phyloP scores from a whole-genome alignment of 2,113 vertebrate species.

The Labeo catla region DNA sequence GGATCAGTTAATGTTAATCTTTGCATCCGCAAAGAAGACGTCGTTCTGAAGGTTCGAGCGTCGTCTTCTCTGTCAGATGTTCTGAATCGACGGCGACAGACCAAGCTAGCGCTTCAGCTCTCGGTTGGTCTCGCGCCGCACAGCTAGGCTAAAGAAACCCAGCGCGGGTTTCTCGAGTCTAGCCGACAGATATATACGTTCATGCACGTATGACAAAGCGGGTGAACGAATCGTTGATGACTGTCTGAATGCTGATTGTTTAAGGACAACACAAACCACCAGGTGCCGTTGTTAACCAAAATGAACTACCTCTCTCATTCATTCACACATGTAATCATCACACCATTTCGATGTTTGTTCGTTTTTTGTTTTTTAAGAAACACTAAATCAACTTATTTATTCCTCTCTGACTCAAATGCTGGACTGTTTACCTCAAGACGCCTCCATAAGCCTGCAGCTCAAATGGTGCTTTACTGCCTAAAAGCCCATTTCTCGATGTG shows the following conservation, averaged over 20 bases:
- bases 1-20: constrained; percentile 1
- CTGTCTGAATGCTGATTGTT: constrained; percentile 39
- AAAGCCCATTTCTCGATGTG: constrained; percentile 20
- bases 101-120: background rate
- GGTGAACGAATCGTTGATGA: constrained; percentile 10
- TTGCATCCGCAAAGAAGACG: background rate
- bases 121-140: background rate
- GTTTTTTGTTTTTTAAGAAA: constrained; percentile 49
- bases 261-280: constrained; percentile 55
- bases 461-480: constrained; percentile 32
- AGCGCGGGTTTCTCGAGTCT: constrained; percentile 2
- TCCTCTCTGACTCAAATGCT: constrained; percentile 68
- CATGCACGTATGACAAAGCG: background rate
- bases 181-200: background rate
- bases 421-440: constrained; percentile 71
- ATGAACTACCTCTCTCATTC: constrained; percentile 78
- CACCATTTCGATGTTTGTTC: constrained; percentile 57
- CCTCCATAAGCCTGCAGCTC: constrained; percentile 61
- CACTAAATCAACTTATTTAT: constrained; percentile 61
- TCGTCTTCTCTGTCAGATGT: background rate
- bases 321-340: constrained; percentile 64
- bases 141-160: constrained; percentile 2
- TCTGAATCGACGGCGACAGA: background rate
- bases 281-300: constrained; percentile 70
- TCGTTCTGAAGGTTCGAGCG: background rate